Percentiles rank a stretch among this genome's conserved stretches.
These are phyloP conservation scores for Heliothis peltigera DNA, from an alignment of 2,888 invertebrate genomes.

Conservation along the genomic window DNA sequence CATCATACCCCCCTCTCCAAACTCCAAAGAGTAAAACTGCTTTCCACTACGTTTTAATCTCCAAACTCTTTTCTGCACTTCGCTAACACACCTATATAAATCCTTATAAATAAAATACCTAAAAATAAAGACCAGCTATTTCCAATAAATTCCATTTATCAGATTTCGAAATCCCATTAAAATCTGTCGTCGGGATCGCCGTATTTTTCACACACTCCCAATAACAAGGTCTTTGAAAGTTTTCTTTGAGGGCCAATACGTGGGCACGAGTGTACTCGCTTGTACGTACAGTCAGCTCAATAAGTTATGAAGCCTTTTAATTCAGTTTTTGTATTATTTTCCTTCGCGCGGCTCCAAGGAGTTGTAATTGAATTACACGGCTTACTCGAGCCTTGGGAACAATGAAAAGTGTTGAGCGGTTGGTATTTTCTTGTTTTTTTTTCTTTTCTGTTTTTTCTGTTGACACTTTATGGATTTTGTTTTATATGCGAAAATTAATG, in stretches of 20 bases:
- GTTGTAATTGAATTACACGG: constrained; percentile 84
- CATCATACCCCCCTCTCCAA: not conserved
- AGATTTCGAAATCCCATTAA: constrained; percentile 49
- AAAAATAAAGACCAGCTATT: constrained; percentile 20
- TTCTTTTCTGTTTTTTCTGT: not conserved
- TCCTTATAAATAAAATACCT: constrained; percentile 9
- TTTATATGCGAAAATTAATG: too few species aligned
- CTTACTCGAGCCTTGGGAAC: constrained; percentile 68
- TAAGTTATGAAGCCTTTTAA: constrained; percentile 79
- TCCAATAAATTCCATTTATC: constrained; percentile 47
- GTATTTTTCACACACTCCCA: constrained; percentile 44
- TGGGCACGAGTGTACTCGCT: constrained; percentile 27
- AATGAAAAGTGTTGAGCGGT: constrained; percentile 44
- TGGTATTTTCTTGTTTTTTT: constrained; percentile 12
- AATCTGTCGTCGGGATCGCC: constrained; percentile 29
- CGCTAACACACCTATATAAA: not conserved
- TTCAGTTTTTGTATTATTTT: constrained; percentile 76
- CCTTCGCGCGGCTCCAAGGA: constrained; percentile 67
- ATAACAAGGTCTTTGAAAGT: constrained; percentile 45
- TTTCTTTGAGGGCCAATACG: constrained; percentile 40
- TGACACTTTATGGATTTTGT: not conserved
- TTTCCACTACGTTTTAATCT: not conserved
- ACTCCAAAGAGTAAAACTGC: not conserved
- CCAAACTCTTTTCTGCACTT: not conserved
- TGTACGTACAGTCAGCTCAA: constrained; percentile 54